phyloP scores from a whole-genome alignment of 2,797 vertebrate species.

The Melanotaenia parkinsoni region DNA sequence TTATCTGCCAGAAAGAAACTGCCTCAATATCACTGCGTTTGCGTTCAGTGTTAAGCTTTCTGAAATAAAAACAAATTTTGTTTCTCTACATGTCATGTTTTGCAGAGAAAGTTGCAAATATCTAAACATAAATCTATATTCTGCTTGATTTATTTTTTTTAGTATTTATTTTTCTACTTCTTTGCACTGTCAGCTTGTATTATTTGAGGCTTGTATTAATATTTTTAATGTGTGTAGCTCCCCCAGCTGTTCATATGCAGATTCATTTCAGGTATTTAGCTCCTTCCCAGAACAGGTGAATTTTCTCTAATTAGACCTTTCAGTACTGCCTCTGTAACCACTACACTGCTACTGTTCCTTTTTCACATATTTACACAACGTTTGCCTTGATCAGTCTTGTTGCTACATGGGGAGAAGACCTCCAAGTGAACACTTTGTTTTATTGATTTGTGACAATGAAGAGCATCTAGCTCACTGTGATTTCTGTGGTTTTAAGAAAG shows the following conservation, averaged over 20 bases:
- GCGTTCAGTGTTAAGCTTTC: neutral
- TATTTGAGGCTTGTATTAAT: conserved; percentile 28
- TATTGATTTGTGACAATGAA: conserved; percentile 5
- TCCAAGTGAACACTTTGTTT: conserved; percentile 10
- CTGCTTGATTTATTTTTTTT: conserved; percentile 51
- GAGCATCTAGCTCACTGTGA: neutral
- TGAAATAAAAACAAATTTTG: conserved; percentile 14
- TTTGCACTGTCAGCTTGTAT: conserved; percentile 52
- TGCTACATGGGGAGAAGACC: too few relatives aligned
- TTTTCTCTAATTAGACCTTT: conserved; percentile 9
- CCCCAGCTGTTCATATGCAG: conserved; percentile 19
- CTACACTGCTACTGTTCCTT: neutral
- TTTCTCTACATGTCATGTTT: conserved; percentile 41
- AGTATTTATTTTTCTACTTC: conserved; percentile 72
- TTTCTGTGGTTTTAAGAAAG: conserved; percentile 1
- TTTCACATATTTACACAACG: too few relatives aligned
- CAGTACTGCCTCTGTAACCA: conserved; percentile 28
- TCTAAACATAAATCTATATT: conserved; percentile 46
- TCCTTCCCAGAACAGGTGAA: conserved; percentile 3
- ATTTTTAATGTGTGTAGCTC: conserved; percentile 41
- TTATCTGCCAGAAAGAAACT: neutral
- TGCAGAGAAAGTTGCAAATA: conserved; percentile 32
- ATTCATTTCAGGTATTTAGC: conserved; percentile 36
- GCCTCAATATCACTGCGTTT: conserved; percentile 15
- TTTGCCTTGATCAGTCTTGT: too few relatives aligned